Base-by-base conservation (phyloP, 2,888 invertebrate species). In the Watsonalla binaria region DNA sequence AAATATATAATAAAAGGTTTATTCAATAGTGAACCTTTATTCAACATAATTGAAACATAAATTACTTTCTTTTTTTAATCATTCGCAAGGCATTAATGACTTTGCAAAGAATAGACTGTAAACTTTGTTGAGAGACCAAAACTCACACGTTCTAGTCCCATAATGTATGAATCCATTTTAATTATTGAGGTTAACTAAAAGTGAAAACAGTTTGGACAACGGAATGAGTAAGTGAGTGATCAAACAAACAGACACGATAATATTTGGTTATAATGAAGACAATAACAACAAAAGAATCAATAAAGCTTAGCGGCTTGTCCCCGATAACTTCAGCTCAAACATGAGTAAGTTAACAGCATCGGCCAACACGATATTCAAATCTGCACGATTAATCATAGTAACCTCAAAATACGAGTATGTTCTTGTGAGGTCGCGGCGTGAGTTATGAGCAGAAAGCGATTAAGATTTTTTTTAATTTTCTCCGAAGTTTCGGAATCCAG, bases 371-470 rank as follows among this genome's bases (percentile, higher is more conserved):
- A 58, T 54, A 53, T 59, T 61, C 62, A 57, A 67, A 74, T 68
- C 62, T 60, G 55, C 55, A 60, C 61, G 63, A 74, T 78, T 72
- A 74, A 78, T 79, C 70, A 73, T 65, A 58, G 15, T 60, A 72
- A 67, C 68, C 75, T 66, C 64, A 72, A 76, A 74, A 65, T 57
- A 24, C 24, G 24, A 24, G 24, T 24, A 24, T 24, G 64, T 51
- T 56, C 52, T 45, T 55, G 55, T 51, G 63, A 72, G 67, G 70
- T 70, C 65, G 64, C 14, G 8, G 14, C 50, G 14, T 35, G 55
- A 62, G 51, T 6, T 14, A 61, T 47, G 46, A 64, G 65, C 53
- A 54, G 13, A 9, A n/a, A 57, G 61, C 55, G 59, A 47, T 39
- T 15, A 5, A 14, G 24, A 24, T 24, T 24, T 24, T 24, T 2